Evolutionary conservation across 92 coral and sea anemone genomes (phyloP).

Genomic region (Montipora capitata): DNA sequence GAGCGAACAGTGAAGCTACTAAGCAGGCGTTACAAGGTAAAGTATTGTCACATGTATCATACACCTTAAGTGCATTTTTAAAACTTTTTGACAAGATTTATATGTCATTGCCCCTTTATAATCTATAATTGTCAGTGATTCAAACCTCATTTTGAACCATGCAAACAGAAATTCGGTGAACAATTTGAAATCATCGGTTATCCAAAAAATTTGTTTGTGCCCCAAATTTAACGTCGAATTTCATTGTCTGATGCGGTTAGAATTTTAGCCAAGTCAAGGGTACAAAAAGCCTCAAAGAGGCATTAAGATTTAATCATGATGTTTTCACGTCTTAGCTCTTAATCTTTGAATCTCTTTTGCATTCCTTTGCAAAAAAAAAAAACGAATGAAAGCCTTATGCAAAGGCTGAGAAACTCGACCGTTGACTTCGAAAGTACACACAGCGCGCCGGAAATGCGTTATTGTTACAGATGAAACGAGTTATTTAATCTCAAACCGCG

Average conservation of each 20-base stretch:
- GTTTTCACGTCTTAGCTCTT: background rate
- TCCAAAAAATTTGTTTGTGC: no score
- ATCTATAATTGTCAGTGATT: background rate
- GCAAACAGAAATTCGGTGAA: background rate
- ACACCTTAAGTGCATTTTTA: background rate
- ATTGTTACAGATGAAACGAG: background rate
- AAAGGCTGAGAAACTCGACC: background rate
- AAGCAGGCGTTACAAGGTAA: slow-evolving; percentile 33
- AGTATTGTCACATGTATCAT: background rate
- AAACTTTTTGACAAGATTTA: no score
- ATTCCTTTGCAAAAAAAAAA: background rate
- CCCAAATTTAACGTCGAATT: no score
- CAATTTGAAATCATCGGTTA: background rate
- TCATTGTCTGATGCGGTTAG: background rate
- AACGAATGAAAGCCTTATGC: background rate
- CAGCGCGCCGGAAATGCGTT: background rate
- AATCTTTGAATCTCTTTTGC: slow-evolving; percentile 14
- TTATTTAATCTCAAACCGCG: no score
- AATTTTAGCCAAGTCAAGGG: background rate
- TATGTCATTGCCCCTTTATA: no score
- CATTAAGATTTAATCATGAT: background rate
- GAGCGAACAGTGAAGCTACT: background rate
- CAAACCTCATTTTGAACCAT: background rate
- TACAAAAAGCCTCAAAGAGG: background rate
- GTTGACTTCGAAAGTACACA: no score